These are phyloP conservation scores for Lampris megalopsis DNA, from an alignment of 2,113 vertebrate genomes.

Conservation along the genomic window DNA sequence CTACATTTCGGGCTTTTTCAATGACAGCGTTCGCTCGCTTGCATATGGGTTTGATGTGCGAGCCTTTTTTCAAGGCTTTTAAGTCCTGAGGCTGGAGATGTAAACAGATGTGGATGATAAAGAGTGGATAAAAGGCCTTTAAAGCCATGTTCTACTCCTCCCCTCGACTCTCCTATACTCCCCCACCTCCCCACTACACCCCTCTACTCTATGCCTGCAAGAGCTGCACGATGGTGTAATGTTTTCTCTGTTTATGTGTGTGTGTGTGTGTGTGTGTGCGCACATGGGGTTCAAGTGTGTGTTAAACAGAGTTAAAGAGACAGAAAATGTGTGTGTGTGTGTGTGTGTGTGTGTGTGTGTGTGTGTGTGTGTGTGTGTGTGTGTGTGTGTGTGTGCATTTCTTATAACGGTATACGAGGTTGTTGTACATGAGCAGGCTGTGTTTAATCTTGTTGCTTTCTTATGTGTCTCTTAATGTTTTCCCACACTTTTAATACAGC, in stretches of 20 bases:
- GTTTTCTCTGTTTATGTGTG: constrained; percentile 10
- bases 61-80: constrained; percentile 30
- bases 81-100: constrained; percentile 48
- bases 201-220: neutral
- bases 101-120: constrained; percentile 61
- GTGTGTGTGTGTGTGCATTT: constrained; percentile 8
- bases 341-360: constrained; percentile 24
- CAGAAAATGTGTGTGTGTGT: neutral
- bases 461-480: constrained; percentile 49
- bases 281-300: neutral
- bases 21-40: neutral
- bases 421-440: constrained; percentile 44
- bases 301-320: neutral
- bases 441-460: constrained; percentile 73
- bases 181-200: too few relatives aligned
- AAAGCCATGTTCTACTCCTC: constrained; percentile 43
- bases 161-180: constrained; percentile 9
- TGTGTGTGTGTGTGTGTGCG: neutral
- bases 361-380: neutral
- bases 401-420: too few relatives aligned
- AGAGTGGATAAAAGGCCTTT: constrained; percentile 51
- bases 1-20: neutral
- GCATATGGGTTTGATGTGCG: constrained; percentile 7
- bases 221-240: constrained; percentile 29
- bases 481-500: constrained; percentile 67